Percentiles rank a stretch among this genome's conserved stretches.
Evolutionary conservation across 2,888 invertebrate species (phyloP).

Genomic region (Noctua janthe): DNA sequence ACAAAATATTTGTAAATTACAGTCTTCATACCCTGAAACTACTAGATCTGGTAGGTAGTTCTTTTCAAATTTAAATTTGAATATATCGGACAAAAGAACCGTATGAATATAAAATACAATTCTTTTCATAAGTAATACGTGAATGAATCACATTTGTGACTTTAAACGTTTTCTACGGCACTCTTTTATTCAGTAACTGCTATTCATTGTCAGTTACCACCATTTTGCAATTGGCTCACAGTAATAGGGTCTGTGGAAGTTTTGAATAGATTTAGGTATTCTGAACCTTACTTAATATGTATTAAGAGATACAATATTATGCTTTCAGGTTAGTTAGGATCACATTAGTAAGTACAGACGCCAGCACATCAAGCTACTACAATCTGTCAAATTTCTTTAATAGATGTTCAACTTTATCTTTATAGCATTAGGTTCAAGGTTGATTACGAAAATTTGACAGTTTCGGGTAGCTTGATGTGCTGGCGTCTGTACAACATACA

Average conservation of each 20-base stretch:
- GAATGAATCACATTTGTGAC: constrained; percentile 69
- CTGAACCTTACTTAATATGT: background rate
- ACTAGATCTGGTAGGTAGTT: background rate
- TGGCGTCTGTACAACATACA: no score
- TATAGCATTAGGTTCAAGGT: no score
- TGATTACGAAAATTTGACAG: no score
- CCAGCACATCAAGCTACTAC: no score
- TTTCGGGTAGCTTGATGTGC: no score
- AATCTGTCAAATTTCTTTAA: no score
- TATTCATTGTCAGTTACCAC: constrained; percentile 57
- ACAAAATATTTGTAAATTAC: background rate
- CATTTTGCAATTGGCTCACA: constrained; percentile 55
- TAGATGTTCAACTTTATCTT: no score
- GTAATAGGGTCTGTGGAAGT: constrained; percentile 17
- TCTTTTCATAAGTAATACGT: constrained; percentile 50
- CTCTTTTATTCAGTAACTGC: constrained; percentile 61
- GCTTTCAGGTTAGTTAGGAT: no score
- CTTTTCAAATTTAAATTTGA: constrained; percentile 22
- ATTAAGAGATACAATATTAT: no score
- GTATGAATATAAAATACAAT: constrained; percentile 51
- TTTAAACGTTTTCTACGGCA: constrained; percentile 62
- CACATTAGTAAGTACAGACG: no score
- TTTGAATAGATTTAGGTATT: constrained; percentile 17
- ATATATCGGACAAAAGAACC: background rate
- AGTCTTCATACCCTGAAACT: background rate